Conservation (phyloP, 2,113 vertebrate species). For the Montifringilla adamsi region DNA sequence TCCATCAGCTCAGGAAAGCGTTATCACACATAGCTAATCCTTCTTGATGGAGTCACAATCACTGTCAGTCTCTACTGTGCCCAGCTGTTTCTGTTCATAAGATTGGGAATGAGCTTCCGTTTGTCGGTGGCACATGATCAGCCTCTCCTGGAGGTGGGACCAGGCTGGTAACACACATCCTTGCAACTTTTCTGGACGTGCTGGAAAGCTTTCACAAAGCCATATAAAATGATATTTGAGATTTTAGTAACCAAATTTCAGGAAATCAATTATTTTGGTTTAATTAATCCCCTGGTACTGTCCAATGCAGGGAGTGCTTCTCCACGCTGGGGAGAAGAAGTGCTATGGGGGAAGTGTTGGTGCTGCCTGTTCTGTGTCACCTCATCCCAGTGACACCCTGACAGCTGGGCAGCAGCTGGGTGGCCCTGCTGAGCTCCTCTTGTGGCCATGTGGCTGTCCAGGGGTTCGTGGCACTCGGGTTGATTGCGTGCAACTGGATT, state of each 20-base stretch:
- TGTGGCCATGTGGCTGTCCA: neutral
- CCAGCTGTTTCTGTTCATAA: neutral
- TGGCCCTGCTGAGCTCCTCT: neutral
- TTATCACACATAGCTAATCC: neutral
- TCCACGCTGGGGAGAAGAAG: neutral
- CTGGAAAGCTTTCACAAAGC: neutral
- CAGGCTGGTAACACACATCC: neutral
- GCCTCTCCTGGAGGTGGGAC: neutral
- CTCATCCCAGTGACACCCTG: neutral
- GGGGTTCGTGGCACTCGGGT: neutral
- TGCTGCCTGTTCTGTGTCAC: neutral
- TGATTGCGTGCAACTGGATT: neutral
- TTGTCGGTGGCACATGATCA: neutral
- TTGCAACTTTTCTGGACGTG: neutral
- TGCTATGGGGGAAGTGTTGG: neutral
- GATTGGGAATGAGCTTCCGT: neutral
- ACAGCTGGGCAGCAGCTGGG: rapidly evolving
- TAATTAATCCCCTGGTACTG: neutral
- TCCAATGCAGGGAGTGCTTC: neutral
- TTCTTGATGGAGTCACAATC: neutral
- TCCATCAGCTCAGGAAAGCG: neutral
- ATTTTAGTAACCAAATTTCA: neutral
- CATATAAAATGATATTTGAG: rapidly evolving
- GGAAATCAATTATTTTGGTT: neutral
- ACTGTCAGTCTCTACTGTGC: neutral